Conservation (phyloP, 2,888 invertebrate species). For the Polyommatus icarus region DNA sequence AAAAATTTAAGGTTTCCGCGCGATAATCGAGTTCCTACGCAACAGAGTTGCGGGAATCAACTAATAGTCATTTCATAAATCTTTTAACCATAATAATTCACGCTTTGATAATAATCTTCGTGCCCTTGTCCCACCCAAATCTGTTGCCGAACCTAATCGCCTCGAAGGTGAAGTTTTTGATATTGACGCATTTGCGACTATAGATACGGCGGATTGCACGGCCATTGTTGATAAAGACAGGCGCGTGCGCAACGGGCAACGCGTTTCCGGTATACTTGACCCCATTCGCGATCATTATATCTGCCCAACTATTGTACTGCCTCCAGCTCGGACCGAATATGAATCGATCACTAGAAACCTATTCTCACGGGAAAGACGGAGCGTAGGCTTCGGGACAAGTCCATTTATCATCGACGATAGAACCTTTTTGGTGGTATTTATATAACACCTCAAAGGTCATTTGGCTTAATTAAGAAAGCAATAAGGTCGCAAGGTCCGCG, state of each 20-base stretch:
- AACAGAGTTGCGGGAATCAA: too few species aligned
- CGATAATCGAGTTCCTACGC: too few species aligned
- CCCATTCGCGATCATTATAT: slow-evolving; percentile 60
- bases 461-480: slow-evolving; percentile 29
- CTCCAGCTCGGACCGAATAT: slow-evolving; percentile 34
- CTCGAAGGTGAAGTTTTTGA: slow-evolving; percentile 27
- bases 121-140: slow-evolving; percentile 20
- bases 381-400: slow-evolving; percentile 38
- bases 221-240: slow-evolving; percentile 56
- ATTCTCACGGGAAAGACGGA: slow-evolving; percentile 54
- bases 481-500: slow-evolving; percentile 11
- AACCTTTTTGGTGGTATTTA: slow-evolving; percentile 30
- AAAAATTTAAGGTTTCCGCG: too few species aligned
- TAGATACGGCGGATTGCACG: slow-evolving; percentile 40
- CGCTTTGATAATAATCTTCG: background rate
- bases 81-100: background rate
- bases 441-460: slow-evolving; percentile 26
- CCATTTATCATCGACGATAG: slow-evolving; percentile 40
- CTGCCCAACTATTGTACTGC: slow-evolving; percentile 37
- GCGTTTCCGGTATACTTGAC: slow-evolving; percentile 77
- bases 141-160: slow-evolving; percentile 9
- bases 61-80: background rate
- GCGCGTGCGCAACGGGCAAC: slow-evolving; percentile 59
- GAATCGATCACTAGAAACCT: slow-evolving; percentile 42
- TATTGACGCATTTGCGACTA: slow-evolving; percentile 35